A percentile compares a stretch with the other conserved stretches of the same genome.
Evolutionary conservation across 2,113 vertebrate species (phyloP).

Genomic region (Cyanistes caeruleus): DNA sequence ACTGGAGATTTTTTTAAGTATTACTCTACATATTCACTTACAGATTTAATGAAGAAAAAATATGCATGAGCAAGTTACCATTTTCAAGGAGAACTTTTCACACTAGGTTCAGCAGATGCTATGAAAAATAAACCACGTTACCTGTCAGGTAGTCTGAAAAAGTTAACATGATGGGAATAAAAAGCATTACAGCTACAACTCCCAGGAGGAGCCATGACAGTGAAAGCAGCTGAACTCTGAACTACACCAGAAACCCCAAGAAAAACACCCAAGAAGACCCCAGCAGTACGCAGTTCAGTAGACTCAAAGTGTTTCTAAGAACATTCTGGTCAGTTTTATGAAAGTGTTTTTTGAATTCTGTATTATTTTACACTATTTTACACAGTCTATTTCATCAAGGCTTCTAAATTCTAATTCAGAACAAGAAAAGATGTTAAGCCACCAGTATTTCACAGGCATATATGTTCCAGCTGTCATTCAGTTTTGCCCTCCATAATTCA

Average conservation of each 20-base stretch:
- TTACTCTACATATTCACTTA: not conserved
- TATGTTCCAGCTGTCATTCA: not conserved
- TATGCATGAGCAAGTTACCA: not conserved
- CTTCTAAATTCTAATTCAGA: not conserved
- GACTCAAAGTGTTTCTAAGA: not conserved
- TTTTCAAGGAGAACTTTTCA: not conserved
- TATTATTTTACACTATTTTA: not conserved
- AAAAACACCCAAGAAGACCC: not conserved
- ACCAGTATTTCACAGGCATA: not conserved
- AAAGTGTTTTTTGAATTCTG: not conserved
- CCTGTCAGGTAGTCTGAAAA: not conserved
- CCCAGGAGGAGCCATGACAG: not conserved
- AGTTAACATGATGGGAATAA: not conserved
- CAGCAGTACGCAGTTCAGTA: not conserved
- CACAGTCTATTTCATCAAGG: not conserved
- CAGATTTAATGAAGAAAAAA: constrained; percentile 3
- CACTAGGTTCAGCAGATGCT: not conserved
- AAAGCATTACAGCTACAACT: not conserved
- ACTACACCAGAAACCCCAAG: not conserved
- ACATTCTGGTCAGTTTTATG: not conserved
- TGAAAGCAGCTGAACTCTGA: not conserved
- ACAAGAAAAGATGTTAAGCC: not conserved
- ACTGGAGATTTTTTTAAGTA: not conserved
- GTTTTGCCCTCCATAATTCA: not conserved
- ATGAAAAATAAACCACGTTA: not conserved